phyloP scores from a whole-genome alignment of 2,113 vertebrate genomes.

The Aphyosemion australe region DNA sequence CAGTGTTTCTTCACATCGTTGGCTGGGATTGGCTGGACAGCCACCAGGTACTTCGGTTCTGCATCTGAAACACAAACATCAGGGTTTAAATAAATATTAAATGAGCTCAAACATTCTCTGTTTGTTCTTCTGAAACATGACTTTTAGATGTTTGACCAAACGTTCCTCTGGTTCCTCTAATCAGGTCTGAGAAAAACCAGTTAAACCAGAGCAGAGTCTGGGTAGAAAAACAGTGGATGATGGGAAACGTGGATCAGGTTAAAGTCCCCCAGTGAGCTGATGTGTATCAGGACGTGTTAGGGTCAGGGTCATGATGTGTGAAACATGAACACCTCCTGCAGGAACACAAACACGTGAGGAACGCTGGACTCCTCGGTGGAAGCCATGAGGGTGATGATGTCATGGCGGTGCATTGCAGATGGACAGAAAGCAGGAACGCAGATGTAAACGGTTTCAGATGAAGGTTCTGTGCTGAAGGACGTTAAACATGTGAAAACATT shows the following conservation, averaged over 20 bases:
- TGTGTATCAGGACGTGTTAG: neutral
- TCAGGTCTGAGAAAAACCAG: too few species aligned
- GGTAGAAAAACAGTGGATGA: too few species aligned
- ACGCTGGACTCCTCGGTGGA: constrained; percentile 7
- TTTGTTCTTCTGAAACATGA: too few species aligned
- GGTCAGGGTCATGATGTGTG: too few species aligned
- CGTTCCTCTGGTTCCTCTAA: too few species aligned
- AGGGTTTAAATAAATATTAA: neutral
- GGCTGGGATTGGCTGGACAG: constrained; percentile 84
- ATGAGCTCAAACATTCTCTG: neutral
- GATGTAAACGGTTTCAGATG: constrained; percentile 20
- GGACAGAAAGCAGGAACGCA: constrained; percentile 29
- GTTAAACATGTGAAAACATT: too few species aligned
- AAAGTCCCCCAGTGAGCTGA: too few species aligned
- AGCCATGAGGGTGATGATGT: constrained; percentile 22
- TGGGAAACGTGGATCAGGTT: too few species aligned
- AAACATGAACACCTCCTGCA: neutral
- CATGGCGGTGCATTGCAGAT: neutral
- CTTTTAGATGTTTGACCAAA: too few species aligned
- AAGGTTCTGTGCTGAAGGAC: constrained; percentile 2
- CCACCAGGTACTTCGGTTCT: constrained; percentile 91
- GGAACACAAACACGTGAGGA: constrained; percentile 22
- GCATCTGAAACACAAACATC: constrained; percentile 79
- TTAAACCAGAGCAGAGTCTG: too few species aligned
- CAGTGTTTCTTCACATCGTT: constrained; percentile 89